Evolutionary conservation across 2,797 vertebrate genomes (phyloP).

Genomic region (Clarias fuscus): DNA sequence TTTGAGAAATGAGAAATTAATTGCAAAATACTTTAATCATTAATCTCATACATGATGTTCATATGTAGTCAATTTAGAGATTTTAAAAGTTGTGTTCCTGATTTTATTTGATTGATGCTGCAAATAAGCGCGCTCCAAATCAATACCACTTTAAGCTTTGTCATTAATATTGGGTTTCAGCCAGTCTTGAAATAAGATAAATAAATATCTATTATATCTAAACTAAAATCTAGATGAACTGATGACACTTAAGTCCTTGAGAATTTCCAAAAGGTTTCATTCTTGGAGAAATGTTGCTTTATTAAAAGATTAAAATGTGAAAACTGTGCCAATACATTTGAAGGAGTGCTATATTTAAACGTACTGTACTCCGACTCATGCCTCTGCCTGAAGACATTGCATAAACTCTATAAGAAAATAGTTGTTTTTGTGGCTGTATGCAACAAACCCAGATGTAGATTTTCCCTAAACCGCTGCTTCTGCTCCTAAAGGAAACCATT

Average conservation of each 20-base stretch:
- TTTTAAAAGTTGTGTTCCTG: not conserved
- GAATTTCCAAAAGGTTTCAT: not conserved
- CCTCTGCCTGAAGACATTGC: not conserved
- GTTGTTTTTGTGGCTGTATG: no score
- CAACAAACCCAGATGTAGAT: not conserved
- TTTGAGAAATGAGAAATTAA: not conserved
- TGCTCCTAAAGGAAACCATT: conserved; percentile 25
- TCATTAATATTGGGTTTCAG: not conserved
- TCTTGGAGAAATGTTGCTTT: not conserved
- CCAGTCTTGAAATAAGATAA: not conserved
- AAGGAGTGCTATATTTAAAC: not conserved
- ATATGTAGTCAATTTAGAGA: not conserved
- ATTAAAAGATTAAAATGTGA: not conserved
- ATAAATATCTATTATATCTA: not conserved
- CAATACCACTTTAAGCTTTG: not conserved
- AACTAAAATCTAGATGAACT: no score
- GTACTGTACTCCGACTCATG: not conserved
- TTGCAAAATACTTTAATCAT: not conserved
- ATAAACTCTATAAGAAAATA: not conserved
- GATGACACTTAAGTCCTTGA: not conserved
- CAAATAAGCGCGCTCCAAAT: not conserved
- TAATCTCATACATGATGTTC: not conserved
- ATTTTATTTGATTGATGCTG: not conserved
- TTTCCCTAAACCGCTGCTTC: conserved; percentile 23
- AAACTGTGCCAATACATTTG: not conserved